These are phyloP conservation scores for Heliconius ismenius DNA, from an alignment of 2,888 invertebrate species.

Conservation along the genomic window DNA sequence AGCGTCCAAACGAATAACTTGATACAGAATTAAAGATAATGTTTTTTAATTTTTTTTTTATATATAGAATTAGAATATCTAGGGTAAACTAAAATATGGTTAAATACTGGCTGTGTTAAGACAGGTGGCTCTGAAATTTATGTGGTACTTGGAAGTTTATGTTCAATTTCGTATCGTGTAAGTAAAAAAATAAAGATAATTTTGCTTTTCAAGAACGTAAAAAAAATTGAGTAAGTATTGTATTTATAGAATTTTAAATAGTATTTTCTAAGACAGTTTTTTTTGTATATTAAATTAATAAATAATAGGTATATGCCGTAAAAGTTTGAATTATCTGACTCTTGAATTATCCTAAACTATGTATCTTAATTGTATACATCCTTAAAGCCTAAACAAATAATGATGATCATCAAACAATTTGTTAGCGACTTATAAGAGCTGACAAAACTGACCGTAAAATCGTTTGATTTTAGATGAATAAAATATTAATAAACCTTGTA, in stretches of 20 bases:
- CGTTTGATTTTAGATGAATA: conserved; percentile 33
- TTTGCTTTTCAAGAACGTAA: not conserved
- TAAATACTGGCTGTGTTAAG: not conserved
- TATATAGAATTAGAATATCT: conserved; percentile 35
- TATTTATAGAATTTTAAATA: not conserved
- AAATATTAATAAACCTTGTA: conserved; percentile 41
- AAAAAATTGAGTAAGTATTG: not conserved
- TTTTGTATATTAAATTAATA: not conserved
- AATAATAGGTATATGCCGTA: not conserved
- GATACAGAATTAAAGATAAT: conserved; percentile 34
- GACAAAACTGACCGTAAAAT: conserved; percentile 28
- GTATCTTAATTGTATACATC: not conserved
- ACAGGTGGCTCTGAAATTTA: conserved; percentile 13
- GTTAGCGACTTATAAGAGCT: conserved; percentile 5
- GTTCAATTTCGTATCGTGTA: not conserved
- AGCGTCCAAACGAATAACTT: conserved; percentile 44
- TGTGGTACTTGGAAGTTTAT: not conserved
- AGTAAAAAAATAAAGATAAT: not conserved
- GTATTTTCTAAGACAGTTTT: not conserved
- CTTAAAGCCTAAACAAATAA: conserved; percentile 3
- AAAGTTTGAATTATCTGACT: not conserved
- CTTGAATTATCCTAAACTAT: not conserved
- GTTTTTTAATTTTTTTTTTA: conserved; percentile 28
- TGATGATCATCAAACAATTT: not conserved
- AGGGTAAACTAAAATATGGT: conserved; percentile 10